Percentiles rank a stretch among this genome's conserved stretches.
Evolutionary conservation across 2,797 vertebrate genomes (phyloP).

Genomic region (Falco novaeseelandiae): DNA sequence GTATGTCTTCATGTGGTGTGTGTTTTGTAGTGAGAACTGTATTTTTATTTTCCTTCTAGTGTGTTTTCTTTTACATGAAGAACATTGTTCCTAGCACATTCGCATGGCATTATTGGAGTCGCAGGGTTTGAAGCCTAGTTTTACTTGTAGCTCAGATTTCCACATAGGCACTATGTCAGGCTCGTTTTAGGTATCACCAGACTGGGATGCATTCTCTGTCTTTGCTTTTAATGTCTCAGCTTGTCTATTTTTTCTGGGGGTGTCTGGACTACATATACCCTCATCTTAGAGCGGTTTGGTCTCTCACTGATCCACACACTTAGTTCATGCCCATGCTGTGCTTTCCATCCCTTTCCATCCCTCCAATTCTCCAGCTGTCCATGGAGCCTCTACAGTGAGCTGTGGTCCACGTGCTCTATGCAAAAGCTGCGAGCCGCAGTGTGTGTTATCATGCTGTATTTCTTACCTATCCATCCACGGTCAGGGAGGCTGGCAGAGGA

Average conservation of each 20-base stretch:
- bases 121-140: neutral
- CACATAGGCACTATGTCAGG: rapidly evolving
- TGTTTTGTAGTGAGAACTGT: rapidly evolving
- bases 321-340: too few species aligned
- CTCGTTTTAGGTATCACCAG: rapidly evolving
- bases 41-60: neutral
- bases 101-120: rapidly evolving
- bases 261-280: rapidly evolving
- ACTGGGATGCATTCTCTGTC: rapidly evolving
- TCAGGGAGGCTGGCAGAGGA: rapidly evolving
- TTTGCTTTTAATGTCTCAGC: neutral
- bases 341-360: neutral
- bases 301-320: rapidly evolving
- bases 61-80: rapidly evolving
- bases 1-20: rapidly evolving
- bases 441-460: rapidly evolving
- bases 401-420: too few species aligned
- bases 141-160: rapidly evolving
- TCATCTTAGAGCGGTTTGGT: rapidly evolving
- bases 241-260: rapidly evolving
- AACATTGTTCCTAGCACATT: neutral
- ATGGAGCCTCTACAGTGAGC: rapidly evolving
- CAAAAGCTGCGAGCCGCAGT: rapidly evolving
- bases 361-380: neutral
- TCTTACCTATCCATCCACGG: rapidly evolving